These are phyloP conservation scores for Lasioglossum albipes DNA, from an alignment of 1,140 invertebrate genomes.

Conservation along the genomic window DNA sequence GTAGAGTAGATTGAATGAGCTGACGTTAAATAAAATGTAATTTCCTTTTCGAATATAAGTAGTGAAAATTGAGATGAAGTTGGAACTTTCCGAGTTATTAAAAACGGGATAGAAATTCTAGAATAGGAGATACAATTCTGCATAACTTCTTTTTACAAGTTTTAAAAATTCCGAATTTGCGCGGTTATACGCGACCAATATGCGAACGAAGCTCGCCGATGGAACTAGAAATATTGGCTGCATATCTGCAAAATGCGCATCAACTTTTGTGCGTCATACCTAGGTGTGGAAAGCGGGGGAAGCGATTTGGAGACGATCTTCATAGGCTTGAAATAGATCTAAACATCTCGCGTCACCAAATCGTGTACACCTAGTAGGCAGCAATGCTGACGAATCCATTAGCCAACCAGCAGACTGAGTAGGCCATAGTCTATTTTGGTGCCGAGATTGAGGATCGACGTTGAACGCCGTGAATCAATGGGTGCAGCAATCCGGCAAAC, in stretches of 20 bases:
- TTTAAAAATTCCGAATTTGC: too few relatives aligned
- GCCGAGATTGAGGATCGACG: background rate
- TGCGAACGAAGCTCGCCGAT: background rate
- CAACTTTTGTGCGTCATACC: background rate
- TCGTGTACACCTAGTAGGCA: background rate
- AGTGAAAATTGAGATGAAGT: too few relatives aligned
- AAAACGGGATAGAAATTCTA: too few relatives aligned
- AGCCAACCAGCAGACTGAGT: background rate
- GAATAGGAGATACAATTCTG: too few relatives aligned
- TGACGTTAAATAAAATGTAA: too few relatives aligned
- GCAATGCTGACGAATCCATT: background rate
- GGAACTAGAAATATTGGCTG: background rate
- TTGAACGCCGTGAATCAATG: background rate
- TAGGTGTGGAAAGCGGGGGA: background rate
- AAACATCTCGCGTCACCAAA: background rate
- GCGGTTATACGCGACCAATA: background rate
- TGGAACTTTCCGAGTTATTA: too few relatives aligned
- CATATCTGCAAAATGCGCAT: background rate
- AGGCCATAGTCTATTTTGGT: slow-evolving; percentile 1
- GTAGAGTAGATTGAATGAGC: too few relatives aligned
- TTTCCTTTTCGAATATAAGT: too few relatives aligned
- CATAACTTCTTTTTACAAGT: too few relatives aligned
- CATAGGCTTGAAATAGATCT: background rate
- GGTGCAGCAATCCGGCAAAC: background rate
- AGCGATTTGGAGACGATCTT: background rate